Base-by-base conservation (phyloP, 1,140 invertebrate genomes). In the Drosophila prosaltans region DNA sequence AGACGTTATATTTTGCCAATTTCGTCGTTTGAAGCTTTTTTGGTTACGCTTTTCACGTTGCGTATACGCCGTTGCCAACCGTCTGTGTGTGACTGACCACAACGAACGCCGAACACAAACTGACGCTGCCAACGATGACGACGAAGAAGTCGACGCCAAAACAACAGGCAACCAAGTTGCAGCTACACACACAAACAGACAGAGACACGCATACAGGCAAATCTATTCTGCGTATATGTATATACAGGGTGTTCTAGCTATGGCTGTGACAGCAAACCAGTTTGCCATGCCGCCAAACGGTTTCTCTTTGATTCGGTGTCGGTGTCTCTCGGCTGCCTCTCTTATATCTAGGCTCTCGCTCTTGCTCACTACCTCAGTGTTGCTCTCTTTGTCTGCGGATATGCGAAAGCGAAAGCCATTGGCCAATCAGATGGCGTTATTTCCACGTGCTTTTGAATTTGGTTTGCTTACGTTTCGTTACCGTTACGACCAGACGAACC, bases 51-150 rank as follows among this genome's bases (percentile, higher is more conserved):
- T 48, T 55, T 39, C 45, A 61, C 63, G 76, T 78, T 68, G 59
- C 74, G 80, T 75, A 82, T 80, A 82, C 76, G 73, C 76, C 69
- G 51, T 32, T 59, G 32, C 32, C 32, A 51, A 51, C 45, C 45
- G 45, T 26, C 45, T 51, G 45, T 51, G 21, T 51, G 57, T 70
- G 65, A 61, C 75, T 88, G 74, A 69, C 74, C 81, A 69, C 74
- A 57, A 77, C 67, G 77, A 86, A 88, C 88, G 80, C 78, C 86
- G 89, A 91, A 89, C 74, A 88, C 84, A 78, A 89, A 91, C 86
- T 90, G 88, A 69, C 64, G 16, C 63, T 39, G 57, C 57, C 36
- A 57, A 9, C 28, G 57, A 59, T 36, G 16, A 21, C 32, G 45
- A 9, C 9, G 16, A 16, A 32, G 32, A 36, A 10, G 57, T 3